phyloP scores from a whole-genome alignment of 2,888 invertebrate species.

The Hesperia comma region DNA sequence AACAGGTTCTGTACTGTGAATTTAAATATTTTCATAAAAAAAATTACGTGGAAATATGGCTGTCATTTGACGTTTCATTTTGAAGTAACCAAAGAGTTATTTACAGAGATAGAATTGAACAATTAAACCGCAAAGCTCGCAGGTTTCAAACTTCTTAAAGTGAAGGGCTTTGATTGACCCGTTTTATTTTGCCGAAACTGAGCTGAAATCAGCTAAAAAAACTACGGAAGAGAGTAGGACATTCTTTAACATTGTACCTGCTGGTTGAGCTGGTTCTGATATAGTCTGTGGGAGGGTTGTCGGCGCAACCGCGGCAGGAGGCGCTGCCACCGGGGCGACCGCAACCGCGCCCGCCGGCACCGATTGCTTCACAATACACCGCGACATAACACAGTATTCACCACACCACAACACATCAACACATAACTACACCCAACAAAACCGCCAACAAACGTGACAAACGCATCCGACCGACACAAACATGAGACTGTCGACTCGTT shows the following conservation, averaged over 20 bases:
- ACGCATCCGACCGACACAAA: conserved; percentile 67
- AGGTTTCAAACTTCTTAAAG: no score
- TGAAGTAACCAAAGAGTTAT: no score
- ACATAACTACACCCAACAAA: conserved; percentile 44
- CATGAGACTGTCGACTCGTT: conserved; percentile 78
- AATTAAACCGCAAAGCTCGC: no score
- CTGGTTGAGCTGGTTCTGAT: conserved; percentile 14
- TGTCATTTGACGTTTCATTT: no score
- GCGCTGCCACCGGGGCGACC: conserved; percentile 49
- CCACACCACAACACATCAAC: conserved; percentile 25
- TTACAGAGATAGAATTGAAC: no score
- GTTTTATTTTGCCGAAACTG: no score
- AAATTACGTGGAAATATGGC: no score
- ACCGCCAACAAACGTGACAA: conserved; percentile 57
- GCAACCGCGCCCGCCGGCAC: conserved; percentile 48
- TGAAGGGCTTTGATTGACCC: no score
- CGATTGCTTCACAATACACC: conserved; percentile 79
- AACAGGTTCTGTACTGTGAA: no score
- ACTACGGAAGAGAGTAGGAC: background rate
- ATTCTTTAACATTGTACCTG: conserved; percentile 6
- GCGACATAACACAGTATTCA: conserved; percentile 65
- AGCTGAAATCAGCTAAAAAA: background rate
- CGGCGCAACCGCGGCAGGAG: conserved; percentile 41
- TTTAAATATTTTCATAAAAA: no score
- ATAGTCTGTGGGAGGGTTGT: conserved; percentile 46